Conservation (phyloP, 1,140 invertebrate species). For the Tachypleus tridentatus region DNA sequence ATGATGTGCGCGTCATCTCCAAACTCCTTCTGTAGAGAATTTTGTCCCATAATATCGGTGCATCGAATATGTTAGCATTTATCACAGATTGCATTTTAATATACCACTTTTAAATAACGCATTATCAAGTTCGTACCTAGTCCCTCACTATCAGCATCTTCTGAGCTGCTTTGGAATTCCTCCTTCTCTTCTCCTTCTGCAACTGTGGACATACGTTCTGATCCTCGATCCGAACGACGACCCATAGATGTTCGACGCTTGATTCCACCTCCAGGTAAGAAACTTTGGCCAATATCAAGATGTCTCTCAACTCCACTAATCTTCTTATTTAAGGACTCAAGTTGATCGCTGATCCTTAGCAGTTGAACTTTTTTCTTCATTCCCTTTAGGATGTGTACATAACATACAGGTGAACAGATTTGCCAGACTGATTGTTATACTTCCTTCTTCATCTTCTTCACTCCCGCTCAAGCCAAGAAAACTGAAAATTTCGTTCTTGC, state of each 20-base stretch:
- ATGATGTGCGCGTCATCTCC: too few relatives aligned
- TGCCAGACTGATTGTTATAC: constrained; percentile 75
- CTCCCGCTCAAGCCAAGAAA: constrained; percentile 42
- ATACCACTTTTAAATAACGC: too few relatives aligned
- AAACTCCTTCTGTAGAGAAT: too few relatives aligned
- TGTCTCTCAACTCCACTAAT: constrained; percentile 14
- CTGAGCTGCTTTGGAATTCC: too few relatives aligned
- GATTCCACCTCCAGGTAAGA: constrained; percentile 6
- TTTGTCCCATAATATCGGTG: too few relatives aligned
- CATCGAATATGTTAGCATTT: too few relatives aligned
- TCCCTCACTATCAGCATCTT: not conserved
- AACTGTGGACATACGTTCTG: constrained; percentile 14
- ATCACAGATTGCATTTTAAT: too few relatives aligned
- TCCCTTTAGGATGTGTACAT: constrained; percentile 76
- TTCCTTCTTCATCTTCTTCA: constrained; percentile 64
- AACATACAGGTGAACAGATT: constrained; percentile 81
- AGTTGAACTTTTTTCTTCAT: constrained; percentile 77
- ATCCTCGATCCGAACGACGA: too few relatives aligned
- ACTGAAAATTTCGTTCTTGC: constrained; percentile 63
- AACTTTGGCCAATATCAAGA: constrained; percentile 8
- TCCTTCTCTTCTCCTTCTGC: constrained; percentile 17
- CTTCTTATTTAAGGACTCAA: constrained; percentile 59
- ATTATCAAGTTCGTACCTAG: too few relatives aligned
- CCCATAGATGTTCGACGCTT: too few relatives aligned
- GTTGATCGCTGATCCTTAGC: constrained; percentile 68